Conservation (phyloP, 2,797 vertebrate genomes). For the Etheostoma nigrum region DNA sequence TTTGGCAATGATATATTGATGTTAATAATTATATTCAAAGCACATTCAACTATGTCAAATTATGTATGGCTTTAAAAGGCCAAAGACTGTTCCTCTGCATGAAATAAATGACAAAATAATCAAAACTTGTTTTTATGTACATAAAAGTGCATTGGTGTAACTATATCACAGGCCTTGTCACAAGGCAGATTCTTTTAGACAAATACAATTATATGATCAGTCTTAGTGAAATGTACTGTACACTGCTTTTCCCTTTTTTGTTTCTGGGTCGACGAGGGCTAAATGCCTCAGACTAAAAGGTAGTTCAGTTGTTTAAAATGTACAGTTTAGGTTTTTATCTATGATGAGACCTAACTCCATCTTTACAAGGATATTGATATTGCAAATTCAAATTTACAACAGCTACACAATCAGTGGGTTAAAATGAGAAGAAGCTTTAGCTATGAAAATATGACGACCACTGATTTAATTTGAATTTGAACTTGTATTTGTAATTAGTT, state of each 20-base stretch:
- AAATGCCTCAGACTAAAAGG: constrained; percentile 66
- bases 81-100: constrained; percentile 58
- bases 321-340: constrained; percentile 36
- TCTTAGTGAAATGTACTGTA: constrained; percentile 54
- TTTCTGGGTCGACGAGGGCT: constrained; percentile 58
- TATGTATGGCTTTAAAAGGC: constrained; percentile 53
- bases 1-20: constrained; percentile 31
- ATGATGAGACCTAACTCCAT: constrained; percentile 56
- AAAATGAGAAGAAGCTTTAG: constrained; percentile 37
- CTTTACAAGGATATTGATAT: constrained; percentile 70
- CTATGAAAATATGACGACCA: constrained; percentile 31
- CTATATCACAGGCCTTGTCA: constrained; percentile 71
- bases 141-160: constrained; percentile 82
- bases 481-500: constrained; percentile 48
- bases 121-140: constrained; percentile 72
- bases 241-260: constrained; percentile 48
- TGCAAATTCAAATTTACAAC: constrained; percentile 72
- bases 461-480: constrained; percentile 67
- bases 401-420: constrained; percentile 55
- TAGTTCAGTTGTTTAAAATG: constrained; percentile 69
- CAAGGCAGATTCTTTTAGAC: constrained; percentile 70
- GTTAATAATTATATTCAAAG: constrained; percentile 43
- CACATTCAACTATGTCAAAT: constrained; percentile 52
- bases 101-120: constrained; percentile 66
- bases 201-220: constrained; percentile 63